Evolutionary conservation across 2,888 invertebrate species (phyloP).

Genomic region (Oscheius myriophilus): DNA sequence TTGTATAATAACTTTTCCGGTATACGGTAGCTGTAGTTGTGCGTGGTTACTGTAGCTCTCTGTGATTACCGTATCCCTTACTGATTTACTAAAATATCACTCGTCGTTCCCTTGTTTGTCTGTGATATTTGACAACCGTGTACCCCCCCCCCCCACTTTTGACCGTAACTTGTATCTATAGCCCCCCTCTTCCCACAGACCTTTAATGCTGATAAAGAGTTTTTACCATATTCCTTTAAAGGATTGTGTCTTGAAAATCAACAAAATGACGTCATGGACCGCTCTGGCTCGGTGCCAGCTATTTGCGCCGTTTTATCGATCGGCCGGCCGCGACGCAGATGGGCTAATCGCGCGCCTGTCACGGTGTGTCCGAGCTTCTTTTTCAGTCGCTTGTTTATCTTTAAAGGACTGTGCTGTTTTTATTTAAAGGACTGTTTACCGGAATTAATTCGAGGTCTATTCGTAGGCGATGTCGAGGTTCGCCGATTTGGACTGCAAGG

Average conservation of each 20-base stretch:
- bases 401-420: too few relatives aligned
- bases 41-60: not conserved
- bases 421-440: too few relatives aligned
- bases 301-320: not conserved
- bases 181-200: too few relatives aligned
- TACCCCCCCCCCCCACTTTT: not conserved
- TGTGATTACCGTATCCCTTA: not conserved
- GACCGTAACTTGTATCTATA: too few relatives aligned
- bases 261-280: too few relatives aligned
- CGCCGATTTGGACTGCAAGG: conserved; percentile 75
- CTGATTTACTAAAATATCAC: not conserved
- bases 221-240: too few relatives aligned
- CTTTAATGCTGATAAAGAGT: too few relatives aligned
- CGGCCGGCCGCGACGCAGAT: not conserved
- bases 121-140: not conserved
- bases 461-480: conserved; percentile 21
- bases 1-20: not conserved
- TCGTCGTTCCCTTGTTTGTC: conserved; percentile 4
- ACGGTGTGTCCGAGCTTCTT: too few relatives aligned
- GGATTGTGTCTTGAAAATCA: too few relatives aligned
- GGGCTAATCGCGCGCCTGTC: too few relatives aligned
- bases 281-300: too few relatives aligned
- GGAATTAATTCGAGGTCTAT: not conserved
- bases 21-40: not conserved
- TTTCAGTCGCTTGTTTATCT: too few relatives aligned